phyloP scores from a whole-genome alignment of 2,888 invertebrate genomes.

The Lepeophtheirus nordmannii region DNA sequence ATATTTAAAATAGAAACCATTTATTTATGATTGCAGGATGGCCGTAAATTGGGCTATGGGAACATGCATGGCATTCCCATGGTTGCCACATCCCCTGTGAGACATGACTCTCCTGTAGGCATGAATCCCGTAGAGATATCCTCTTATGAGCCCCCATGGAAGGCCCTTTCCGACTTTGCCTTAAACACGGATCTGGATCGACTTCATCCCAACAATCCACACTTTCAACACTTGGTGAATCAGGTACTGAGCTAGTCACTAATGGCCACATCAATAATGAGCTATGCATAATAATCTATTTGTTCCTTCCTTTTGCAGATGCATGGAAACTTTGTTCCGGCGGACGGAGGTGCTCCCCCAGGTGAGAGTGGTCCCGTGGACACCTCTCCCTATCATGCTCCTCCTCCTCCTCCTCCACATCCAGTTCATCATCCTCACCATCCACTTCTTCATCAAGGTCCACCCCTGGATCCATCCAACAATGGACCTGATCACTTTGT shows the following conservation, averaged over 20 bases:
- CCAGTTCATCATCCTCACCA: background rate
- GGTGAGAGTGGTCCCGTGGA: background rate
- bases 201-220: conserved; percentile 52
- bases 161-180: conserved; percentile 86
- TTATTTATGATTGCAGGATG: conserved; percentile 51
- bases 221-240: conserved; percentile 89
- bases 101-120: conserved; percentile 53
- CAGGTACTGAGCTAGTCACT: conserved; percentile 46
- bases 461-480: background rate
- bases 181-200: conserved; percentile 81
- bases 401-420: background rate
- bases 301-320: background rate
- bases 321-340: background rate
- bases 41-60: conserved; percentile 79
- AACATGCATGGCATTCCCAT: conserved; percentile 93
- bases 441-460: background rate
- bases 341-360: background rate
- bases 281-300: background rate
- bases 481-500: background rate
- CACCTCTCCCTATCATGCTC: background rate
- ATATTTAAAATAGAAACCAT: too few species aligned
- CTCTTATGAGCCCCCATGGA: conserved; percentile 94
- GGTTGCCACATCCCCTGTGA: conserved; percentile 69
- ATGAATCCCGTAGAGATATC: conserved; percentile 73
- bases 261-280: too few species aligned